A percentile compares a stretch with the other conserved stretches of the same genome.
These are phyloP conservation scores for Tetramorium parvispinum DNA, from an alignment of 1,140 invertebrate genomes.

Conservation along the genomic window DNA sequence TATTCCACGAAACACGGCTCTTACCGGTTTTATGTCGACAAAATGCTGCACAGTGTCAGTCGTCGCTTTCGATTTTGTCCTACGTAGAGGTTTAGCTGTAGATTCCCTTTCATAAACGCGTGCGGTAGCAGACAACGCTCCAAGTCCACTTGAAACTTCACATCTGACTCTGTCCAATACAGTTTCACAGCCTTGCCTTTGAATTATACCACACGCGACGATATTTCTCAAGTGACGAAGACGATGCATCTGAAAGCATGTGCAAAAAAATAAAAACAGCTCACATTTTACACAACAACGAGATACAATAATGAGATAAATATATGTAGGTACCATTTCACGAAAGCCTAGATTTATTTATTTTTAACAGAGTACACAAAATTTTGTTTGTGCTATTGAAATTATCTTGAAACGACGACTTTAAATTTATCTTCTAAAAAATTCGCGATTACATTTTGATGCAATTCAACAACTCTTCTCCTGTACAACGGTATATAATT, in stretches of 20 bases:
- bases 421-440: constrained; percentile 79
- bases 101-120: background rate
- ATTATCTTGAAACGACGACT: constrained; percentile 74
- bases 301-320: constrained; percentile 28
- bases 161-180: constrained; percentile 19
- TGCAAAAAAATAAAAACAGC: background rate
- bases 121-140: constrained; percentile 49
- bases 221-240: constrained; percentile 62
- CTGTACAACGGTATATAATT: constrained; percentile 79
- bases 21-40: constrained; percentile 88
- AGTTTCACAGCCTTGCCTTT: constrained; percentile 40
- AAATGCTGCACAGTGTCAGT: constrained; percentile 86
- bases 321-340: constrained; percentile 29
- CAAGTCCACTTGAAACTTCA: constrained; percentile 27
- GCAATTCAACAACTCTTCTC: constrained; percentile 81
- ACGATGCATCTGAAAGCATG: constrained; percentile 76
- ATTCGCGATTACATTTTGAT: constrained; percentile 81
- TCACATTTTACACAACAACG: background rate
- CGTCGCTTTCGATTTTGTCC: constrained; percentile 86
- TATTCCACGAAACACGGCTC: background rate
- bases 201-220: constrained; percentile 31
- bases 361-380: background rate
- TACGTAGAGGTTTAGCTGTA: constrained; percentile 82
- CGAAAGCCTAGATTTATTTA: constrained; percentile 34
- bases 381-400: background rate